Percentiles rank a stretch among this genome's conserved stretches.
Evolutionary conservation across 2,888 invertebrate genomes (phyloP).

Genomic region (Tetropium fuscum): DNA sequence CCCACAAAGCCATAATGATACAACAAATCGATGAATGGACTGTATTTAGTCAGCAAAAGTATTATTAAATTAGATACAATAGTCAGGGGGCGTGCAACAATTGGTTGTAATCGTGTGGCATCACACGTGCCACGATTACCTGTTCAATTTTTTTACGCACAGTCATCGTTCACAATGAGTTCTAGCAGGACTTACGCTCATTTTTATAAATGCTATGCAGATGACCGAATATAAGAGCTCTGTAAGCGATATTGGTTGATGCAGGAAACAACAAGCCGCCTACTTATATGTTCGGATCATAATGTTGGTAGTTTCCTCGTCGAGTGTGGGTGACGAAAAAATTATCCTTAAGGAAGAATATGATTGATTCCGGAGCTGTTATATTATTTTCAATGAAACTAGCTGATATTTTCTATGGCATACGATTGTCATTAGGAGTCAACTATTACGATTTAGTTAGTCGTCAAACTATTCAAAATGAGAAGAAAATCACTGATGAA

Average conservation of each 20-base stretch:
- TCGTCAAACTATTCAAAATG: too few relatives aligned
- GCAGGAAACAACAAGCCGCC: not conserved
- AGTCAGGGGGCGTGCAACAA: conserved; percentile 57
- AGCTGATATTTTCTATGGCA: too few relatives aligned
- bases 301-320: not conserved
- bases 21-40: conserved; percentile 58
- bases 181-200: conserved; percentile 33
- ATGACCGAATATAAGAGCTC: not conserved
- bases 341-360: too few relatives aligned
- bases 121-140: conserved; percentile 58
- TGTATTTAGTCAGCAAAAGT: conserved; percentile 60
- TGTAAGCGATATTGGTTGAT: not conserved
- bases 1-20: conserved; percentile 57
- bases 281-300: not conserved
- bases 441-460: too few relatives aligned
- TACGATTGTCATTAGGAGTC: too few relatives aligned
- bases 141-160: conserved; percentile 46
- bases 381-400: too few relatives aligned
- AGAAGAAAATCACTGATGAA: too few relatives aligned
- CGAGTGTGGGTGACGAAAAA: too few relatives aligned
- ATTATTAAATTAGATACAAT: conserved; percentile 63
- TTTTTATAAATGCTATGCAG: conserved; percentile 24
- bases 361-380: too few relatives aligned
- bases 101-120: conserved; percentile 52
- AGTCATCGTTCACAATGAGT: conserved; percentile 41